Base-by-base conservation (phyloP, 2,113 vertebrate species). In the Salvator merianae region DNA sequence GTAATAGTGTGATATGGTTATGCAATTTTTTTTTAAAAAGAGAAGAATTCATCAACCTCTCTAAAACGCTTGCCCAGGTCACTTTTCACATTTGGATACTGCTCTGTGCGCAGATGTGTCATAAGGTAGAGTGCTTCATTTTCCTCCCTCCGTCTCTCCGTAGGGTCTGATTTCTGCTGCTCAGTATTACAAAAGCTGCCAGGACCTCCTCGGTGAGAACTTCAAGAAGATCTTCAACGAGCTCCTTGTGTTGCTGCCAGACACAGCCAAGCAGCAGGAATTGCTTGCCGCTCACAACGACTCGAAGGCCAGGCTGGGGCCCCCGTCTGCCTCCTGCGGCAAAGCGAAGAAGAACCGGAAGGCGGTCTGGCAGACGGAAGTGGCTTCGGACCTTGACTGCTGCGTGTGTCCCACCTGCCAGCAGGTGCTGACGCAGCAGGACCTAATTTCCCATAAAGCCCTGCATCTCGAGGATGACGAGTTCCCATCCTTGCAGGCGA, bases 401-500 rank as follows among this genome's bases (percentile, higher is more conserved):
- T 97, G 69, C 47, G 95, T 98, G 85, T 99, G 99, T 90, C 97
- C 98, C 65, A 97, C 95, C 9, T 99, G 98, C 92, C 96, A 97
- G 94, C 99, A 99, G 92, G 99, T 99, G 66, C 96, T 99, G 5
- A 96, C 97, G 1, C 97, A 94, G 16, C 97, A 97, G 90, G 99
- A 99, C 86, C 91, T 98, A 85, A 92, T 82, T 84, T 94, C 97
- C 92, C 99, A 99, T 90, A 98, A 98, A 86, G 97, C 97, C 13
- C 91, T 97, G 94, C 99, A 99, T 82, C 91, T 95, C 0, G 95
- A 95, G 72, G 98, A 95, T 0, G 97, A 98, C 26, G 99, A 98
- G 86, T 99, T 99, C 93, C 99, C 99, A 2, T 98, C 98, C 74
- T 91, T 99, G 77, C 98, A 99, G 91, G 97, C 98, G 1, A 97